Percentiles rank a stretch among this genome's conserved stretches.
Conservation (phyloP, 64 coral and sea anemone genomes). For the Actinia tenebrosa region DNA sequence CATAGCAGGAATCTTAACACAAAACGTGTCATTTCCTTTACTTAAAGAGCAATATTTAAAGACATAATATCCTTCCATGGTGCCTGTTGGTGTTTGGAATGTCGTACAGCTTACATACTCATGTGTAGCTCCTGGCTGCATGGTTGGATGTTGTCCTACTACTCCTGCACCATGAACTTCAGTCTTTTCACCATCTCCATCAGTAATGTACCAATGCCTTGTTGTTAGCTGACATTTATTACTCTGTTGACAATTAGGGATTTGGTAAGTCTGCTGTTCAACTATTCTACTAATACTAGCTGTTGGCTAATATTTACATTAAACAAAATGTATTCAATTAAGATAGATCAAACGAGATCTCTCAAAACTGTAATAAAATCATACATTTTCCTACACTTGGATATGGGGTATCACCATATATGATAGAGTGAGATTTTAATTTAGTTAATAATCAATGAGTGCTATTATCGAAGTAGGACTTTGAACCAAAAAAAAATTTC, state of each 20-base stretch:
- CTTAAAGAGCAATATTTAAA: slow-evolving; percentile 54
- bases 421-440: too few relatives aligned
- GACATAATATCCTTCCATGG: slow-evolving; percentile 86
- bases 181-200: slow-evolving; percentile 69
- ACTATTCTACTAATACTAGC: too few relatives aligned
- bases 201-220: slow-evolving; percentile 92
- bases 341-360: too few relatives aligned
- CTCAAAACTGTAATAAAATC: too few relatives aligned
- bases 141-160: slow-evolving; percentile 80
- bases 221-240: slow-evolving; percentile 82
- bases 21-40: slow-evolving; percentile 36
- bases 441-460: too few relatives aligned
- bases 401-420: too few relatives aligned
- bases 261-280: not conserved
- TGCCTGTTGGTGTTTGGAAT: slow-evolving; percentile 77
- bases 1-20: slow-evolving; percentile 70
- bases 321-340: too few relatives aligned
- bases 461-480: too few relatives aligned
- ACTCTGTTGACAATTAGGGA: slow-evolving; percentile 16
- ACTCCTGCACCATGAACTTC: slow-evolving; percentile 87
- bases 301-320: too few relatives aligned
- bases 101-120: slow-evolving; percentile 98
- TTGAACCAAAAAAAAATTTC: too few relatives aligned
- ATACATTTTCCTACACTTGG: too few relatives aligned
- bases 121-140: slow-evolving; percentile 75